These are phyloP conservation scores for Latrodectus geometricus DNA, from an alignment of 1,140 invertebrate species.

Conservation along the genomic window DNA sequence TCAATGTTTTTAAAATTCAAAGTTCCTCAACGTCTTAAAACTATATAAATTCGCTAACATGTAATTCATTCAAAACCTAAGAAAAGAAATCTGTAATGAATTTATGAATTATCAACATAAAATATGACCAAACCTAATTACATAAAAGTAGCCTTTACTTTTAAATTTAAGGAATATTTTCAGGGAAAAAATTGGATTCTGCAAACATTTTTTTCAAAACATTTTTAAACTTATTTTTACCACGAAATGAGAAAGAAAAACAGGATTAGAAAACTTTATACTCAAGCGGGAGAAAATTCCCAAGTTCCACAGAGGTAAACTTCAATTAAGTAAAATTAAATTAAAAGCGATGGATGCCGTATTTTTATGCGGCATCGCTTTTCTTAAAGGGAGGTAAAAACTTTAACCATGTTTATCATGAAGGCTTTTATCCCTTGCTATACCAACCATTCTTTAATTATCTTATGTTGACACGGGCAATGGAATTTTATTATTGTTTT, in stretches of 20 bases:
- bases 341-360: neutral
- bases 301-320: neutral
- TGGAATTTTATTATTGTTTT: neutral
- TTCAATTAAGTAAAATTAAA: conserved; percentile 3
- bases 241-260: neutral
- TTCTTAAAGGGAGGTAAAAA: neutral
- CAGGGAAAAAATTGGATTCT: too few relatives aligned
- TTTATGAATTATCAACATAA: too few relatives aligned
- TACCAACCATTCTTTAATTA: neutral
- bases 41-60: too few relatives aligned
- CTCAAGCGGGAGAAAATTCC: neutral
- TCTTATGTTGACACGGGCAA: neutral
- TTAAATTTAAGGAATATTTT: too few relatives aligned
- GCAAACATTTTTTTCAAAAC: too few relatives aligned
- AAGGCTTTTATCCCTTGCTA: neutral
- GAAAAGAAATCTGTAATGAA: too few relatives aligned
- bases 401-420: neutral
- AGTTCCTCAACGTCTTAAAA: too few relatives aligned
- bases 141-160: too few relatives aligned
- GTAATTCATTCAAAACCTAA: too few relatives aligned
- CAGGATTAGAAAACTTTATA: neutral
- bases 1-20: too few relatives aligned
- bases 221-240: too few relatives aligned
- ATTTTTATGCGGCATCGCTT: neutral
- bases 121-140: too few relatives aligned